These are phyloP conservation scores for Helicoverpa zea DNA, from an alignment of 1,140 invertebrate species.

Conservation along the genomic window DNA sequence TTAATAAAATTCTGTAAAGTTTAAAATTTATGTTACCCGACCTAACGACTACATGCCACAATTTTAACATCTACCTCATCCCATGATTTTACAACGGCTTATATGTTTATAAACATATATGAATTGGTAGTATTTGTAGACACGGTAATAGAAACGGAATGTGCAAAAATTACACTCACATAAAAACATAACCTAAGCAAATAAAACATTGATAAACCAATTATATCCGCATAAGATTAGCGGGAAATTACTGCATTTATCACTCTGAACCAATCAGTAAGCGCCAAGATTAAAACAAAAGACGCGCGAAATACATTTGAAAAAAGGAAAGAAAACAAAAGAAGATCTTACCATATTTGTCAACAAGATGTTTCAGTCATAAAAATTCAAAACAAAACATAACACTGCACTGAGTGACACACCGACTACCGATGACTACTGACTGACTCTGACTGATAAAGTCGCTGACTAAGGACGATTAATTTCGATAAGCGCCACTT, in stretches of 20 bases:
- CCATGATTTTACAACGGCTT: no score
- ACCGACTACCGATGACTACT: not conserved
- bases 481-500: constrained; percentile 57
- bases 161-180: not conserved
- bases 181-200: not conserved
- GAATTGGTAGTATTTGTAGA: no score
- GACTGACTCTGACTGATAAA: not conserved
- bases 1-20: no score
- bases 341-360: constrained; percentile 48
- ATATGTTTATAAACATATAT: no score
- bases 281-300: not conserved
- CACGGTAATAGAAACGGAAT: no score
- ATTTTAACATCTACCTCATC: no score
- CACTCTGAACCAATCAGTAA: not conserved
- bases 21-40: no score
- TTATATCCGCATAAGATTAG: not conserved
- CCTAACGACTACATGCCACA: no score
- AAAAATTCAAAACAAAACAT: constrained; percentile 47
- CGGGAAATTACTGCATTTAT: not conserved
- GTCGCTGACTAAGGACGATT: constrained; percentile 40
- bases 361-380: constrained; percentile 34
- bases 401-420: constrained; percentile 3
- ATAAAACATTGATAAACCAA: not conserved
- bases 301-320: no score
- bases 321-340: not conserved